Base-by-base conservation (phyloP, 2,113 vertebrate genomes). In the Guaruba guarouba region DNA sequence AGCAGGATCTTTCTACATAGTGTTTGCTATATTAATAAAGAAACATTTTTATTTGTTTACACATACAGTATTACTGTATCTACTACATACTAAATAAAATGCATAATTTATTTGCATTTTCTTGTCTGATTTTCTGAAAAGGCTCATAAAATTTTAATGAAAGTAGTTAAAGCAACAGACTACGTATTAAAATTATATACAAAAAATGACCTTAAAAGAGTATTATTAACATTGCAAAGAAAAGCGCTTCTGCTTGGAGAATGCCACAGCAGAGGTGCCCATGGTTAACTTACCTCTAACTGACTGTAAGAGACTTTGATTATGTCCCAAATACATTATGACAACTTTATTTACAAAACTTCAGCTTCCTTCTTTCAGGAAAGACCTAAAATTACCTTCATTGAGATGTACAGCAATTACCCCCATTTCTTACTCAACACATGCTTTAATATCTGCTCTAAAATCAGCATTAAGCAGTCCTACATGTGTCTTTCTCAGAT, bases 71-170 rank as follows among this genome's bases (percentile, higher is more conserved):
- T 84, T 88, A 90, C 76, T 76, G 68, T 86, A 93, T 86, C 90
- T 92, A 84, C 88, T 78, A 92, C 39, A 70, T 39, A 80, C 82
- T 68, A 95, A 94, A 94, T 64, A 95, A 94, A 95, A 95, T 83
- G 54, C 94, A 93, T 93, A 90, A 95, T 88, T 93, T 95, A 93
- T 94, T 90, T 93, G 80, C 68, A 68, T 96, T 96, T 94, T 88
- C 75, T 25, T 77, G 71, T 77, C 68, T 90, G 82, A 84, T 96
- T 95, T 96, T 90, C 92, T 93, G 80, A 92, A 93, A 93, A 93
- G 39, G 55, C 35, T 96, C 82, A 92, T 88, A 44, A 95, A 96
- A 92, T 83, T 86, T 95, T 96, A 94, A 96, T 95, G 55, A 35
- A 75, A 88, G 43, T 48, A 33, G 46, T 83, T 90, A 92, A 92